These are phyloP conservation scores for Trachelus stipa DNA, from an alignment of 2,888 invertebrate species.

Conservation along the genomic window DNA sequence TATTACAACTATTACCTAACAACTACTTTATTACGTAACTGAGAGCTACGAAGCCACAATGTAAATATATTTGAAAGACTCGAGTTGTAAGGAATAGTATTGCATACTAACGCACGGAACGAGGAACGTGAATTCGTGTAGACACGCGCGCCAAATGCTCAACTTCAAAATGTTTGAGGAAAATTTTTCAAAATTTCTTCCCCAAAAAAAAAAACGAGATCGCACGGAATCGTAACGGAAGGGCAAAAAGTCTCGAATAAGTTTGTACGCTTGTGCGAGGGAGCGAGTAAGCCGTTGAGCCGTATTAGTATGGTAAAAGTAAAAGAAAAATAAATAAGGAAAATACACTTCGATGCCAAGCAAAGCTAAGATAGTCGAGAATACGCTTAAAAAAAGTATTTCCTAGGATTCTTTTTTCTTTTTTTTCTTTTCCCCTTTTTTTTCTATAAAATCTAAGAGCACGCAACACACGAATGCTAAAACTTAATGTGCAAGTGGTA, in stretches of 20 bases:
- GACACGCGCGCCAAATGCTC: background rate
- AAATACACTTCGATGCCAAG: conserved; percentile 28
- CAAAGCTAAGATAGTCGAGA: conserved; percentile 1
- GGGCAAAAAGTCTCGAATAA: background rate
- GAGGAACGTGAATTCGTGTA: background rate
- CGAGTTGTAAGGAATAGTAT: background rate
- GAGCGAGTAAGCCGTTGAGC: background rate
- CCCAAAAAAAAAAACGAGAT: background rate
- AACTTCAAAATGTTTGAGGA: background rate
- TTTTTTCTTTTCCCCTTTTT: background rate
- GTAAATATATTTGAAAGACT: conserved; percentile 4
- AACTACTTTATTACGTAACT: background rate
- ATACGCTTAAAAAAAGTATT: background rate
- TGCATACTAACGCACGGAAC: background rate
- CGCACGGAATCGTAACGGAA: background rate
- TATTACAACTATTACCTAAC: conserved; percentile 31
- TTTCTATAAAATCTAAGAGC: background rate
- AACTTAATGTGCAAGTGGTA: conserved; percentile 12
- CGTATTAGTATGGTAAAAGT: background rate
- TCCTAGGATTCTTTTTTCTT: background rate
- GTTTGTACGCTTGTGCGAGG: background rate
- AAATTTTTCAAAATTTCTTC: background rate
- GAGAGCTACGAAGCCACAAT: background rate
- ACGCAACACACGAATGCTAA: background rate
- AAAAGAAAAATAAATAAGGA: conserved; percentile 11